Evolutionary conservation across 2,113 vertebrate species (phyloP).

Genomic region (Ptilonorhynchus violaceus): DNA sequence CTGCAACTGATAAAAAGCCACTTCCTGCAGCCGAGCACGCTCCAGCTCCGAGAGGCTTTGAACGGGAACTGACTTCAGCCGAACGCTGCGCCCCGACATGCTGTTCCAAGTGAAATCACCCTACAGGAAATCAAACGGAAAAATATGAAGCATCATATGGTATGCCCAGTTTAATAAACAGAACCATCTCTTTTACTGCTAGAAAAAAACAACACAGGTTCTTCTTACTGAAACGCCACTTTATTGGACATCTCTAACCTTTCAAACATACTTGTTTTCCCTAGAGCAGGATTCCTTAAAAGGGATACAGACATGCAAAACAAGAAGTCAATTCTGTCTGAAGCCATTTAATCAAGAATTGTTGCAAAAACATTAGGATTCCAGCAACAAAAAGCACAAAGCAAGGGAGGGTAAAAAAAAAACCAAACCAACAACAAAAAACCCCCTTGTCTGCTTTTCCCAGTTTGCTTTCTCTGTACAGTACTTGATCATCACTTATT

Average conservation of each 20-base stretch:
- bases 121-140: slow-evolving; percentile 74
- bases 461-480: background rate
- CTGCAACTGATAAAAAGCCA: slow-evolving; percentile 89
- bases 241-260: background rate
- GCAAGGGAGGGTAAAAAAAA: fast-evolving
- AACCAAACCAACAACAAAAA: background rate
- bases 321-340: background rate
- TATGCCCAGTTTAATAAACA: slow-evolving; percentile 17
- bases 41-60: slow-evolving; percentile 96
- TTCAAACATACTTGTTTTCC: background rate
- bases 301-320: slow-evolving; percentile 7
- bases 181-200: background rate
- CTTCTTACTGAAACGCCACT: background rate
- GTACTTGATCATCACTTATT: background rate
- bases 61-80: slow-evolving; percentile 89
- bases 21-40: slow-evolving; percentile 91
- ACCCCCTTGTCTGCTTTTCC: background rate
- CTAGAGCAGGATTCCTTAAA: slow-evolving; percentile 12
- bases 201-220: background rate
- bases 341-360: slow-evolving; percentile 26
- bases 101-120: slow-evolving; percentile 96
- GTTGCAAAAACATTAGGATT: slow-evolving; percentile 10
- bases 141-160: slow-evolving; percentile 48
- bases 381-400: slow-evolving; percentile 7
- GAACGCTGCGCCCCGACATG: slow-evolving; percentile 86